Conservation (phyloP, 2,113 vertebrate genomes). For the Catharus minimus region DNA sequence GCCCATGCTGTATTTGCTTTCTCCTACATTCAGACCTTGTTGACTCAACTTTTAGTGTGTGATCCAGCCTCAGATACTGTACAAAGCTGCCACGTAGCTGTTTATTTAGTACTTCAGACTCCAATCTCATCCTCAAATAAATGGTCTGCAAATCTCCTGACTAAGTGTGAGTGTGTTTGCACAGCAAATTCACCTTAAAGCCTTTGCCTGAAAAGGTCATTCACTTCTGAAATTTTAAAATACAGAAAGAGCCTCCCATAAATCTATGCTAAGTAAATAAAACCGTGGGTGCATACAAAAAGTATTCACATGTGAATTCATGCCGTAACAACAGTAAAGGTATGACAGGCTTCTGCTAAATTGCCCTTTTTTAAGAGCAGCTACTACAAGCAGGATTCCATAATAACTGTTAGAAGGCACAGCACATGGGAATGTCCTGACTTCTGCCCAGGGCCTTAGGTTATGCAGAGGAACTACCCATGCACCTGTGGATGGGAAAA, state of each 20-base stretch:
- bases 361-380: not conserved
- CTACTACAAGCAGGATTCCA: not conserved
- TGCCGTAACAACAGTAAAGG: not conserved
- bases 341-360: not conserved
- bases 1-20: conserved; percentile 24
- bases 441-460: not conserved
- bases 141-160: not conserved
- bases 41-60: not conserved
- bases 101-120: conserved; percentile 38
- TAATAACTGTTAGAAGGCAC: not conserved
- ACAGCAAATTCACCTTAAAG: not conserved
- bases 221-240: not conserved
- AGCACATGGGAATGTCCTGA: not conserved
- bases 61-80: not conserved
- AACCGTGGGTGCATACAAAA: not conserved
- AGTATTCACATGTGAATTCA: not conserved
- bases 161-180: not conserved
- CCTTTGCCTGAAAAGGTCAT: not conserved
- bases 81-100: conserved; percentile 25
- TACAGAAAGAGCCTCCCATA: not conserved
- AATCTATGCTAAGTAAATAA: not conserved
- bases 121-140: conserved; percentile 17
- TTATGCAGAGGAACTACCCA: not conserved
- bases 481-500: not conserved
- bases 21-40: conserved; percentile 7